A percentile compares a stretch with the other conserved stretches of the same genome.
These are phyloP conservation scores for Lepidochitona cinerea DNA, from an alignment of 2,888 invertebrate genomes.

Conservation along the genomic window DNA sequence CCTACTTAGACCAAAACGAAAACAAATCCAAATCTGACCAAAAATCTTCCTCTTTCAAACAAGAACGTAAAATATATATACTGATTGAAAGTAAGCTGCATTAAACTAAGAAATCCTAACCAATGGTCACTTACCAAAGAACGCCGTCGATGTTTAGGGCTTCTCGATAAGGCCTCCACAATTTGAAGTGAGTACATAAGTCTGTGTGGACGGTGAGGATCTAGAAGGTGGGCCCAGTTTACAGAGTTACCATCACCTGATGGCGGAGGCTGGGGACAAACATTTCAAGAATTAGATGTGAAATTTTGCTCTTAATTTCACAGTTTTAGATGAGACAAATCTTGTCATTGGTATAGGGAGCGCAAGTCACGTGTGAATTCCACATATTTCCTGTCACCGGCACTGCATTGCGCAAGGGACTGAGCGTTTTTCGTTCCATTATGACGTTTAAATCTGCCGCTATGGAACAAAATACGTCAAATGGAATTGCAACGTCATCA, in stretches of 20 bases:
- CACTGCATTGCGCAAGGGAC: no score
- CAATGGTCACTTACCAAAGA: conserved; percentile 54
- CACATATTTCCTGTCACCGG: no score
- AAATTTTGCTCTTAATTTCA: background rate
- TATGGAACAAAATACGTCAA: no score
- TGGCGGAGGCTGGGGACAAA: background rate
- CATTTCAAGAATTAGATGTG: background rate
- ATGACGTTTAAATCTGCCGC: no score
- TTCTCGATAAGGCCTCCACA: conserved; percentile 79
- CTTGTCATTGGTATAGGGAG: no score
- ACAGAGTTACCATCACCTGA: conserved; percentile 2
- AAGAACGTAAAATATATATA: no score
- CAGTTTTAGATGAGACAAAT: no score
- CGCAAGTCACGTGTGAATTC: no score
- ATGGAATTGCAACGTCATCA: no score
- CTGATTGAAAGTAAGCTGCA: no score
- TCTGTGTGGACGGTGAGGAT: conserved; percentile 92
- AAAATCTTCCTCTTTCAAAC: background rate
- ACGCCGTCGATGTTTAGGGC: conserved; percentile 51
- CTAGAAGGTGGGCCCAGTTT: conserved; percentile 78
- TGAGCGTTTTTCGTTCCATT: no score
- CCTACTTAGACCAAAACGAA: background rate
- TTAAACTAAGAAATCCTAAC: no score
- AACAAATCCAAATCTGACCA: background rate
- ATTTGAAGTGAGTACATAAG: conserved; percentile 96